These are phyloP conservation scores for Poecilia latipinna DNA, from an alignment of 2,113 vertebrate species.

Conservation along the genomic window DNA sequence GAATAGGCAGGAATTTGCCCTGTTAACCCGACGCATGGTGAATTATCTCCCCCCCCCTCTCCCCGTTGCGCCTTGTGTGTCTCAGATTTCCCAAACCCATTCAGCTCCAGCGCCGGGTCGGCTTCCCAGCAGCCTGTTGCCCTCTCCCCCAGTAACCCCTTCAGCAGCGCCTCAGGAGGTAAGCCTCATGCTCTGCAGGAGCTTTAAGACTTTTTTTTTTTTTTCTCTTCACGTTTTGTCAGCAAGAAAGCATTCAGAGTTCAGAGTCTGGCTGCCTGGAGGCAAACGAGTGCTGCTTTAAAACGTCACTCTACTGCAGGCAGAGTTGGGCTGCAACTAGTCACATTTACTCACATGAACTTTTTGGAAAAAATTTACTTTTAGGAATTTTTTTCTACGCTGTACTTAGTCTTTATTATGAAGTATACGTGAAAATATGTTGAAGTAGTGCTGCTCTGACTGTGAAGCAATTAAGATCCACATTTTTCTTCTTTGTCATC, in stretches of 20 bases:
- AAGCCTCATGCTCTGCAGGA: slow-evolving; percentile 39
- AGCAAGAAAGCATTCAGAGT: neutral
- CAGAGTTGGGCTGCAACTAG: no score
- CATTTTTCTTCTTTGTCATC: no score
- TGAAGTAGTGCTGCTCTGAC: no score
- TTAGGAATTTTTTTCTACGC: no score
- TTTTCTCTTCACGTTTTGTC: neutral
- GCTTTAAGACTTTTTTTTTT: neutral
- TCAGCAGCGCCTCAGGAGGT: slow-evolving; percentile 85
- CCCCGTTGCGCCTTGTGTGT: neutral
- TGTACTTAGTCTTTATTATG: no score
- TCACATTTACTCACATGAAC: no score
- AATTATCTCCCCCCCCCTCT: slow-evolving; percentile 34
- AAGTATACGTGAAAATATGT: no score
- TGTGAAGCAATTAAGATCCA: no score
- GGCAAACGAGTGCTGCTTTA: neutral
- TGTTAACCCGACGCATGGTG: slow-evolving; percentile 43
- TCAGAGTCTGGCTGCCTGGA: neutral
- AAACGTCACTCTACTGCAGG: neutral
- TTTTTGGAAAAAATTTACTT: no score
- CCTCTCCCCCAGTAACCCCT: slow-evolving; percentile 89
- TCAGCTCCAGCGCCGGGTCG: slow-evolving; percentile 66
- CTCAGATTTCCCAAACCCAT: slow-evolving; percentile 87
- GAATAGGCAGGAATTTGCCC: slow-evolving; percentile 60
- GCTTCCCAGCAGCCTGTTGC: slow-evolving; percentile 69